Base-by-base conservation (phyloP, 2,888 invertebrate genomes). In the Automeris io region DNA sequence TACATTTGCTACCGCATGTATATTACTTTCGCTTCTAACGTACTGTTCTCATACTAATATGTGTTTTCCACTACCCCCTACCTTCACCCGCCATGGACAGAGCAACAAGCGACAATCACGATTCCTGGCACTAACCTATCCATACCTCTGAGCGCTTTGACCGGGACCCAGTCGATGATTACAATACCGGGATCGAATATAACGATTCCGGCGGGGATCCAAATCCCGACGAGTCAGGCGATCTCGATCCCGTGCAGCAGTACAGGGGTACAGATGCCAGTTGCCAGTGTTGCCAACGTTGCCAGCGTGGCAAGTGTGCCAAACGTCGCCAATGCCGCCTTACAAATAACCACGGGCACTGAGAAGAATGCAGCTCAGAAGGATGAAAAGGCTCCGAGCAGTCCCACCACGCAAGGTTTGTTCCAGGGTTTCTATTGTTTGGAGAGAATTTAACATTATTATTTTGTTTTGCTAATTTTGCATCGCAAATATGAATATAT, bases 111-210 rank as follows among this genome's bases (percentile, higher is more conserved):
- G 49, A 81, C 89, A 45, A 74, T 90, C 55, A 88, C 88, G 37
- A 89, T 90, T 55, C 90, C 90, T 40, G 90, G 90, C 64, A 90
- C 90, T 59, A 90, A 90, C 74, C 81, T 90, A 54, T 80, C 88
- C 61, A 88, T 90, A 54, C 90, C 90, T 37, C 56, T 87, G 60
- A 78, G 76, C 65, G 82, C 85, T 50, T 61, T 87, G 61, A 68
- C 78, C 53, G 75, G 76, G 45, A 73, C 69, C 53, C 89, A 88
- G 57, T 72, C 77, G 45, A 76, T 90, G 59, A 76, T 90, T 42
- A 85, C 85, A 19, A 88, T 89, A 56, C 89, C 90, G 37, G 88
- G 88, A 26, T 80, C 88, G 11, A 89, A 88, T 53, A 73, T 82
- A 22, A 68, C 76, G 49, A 76, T 81, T 18, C 40, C 42, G 77